phyloP scores from a whole-genome alignment of 2,888 invertebrate genomes.

The Salpingus planirostris region DNA sequence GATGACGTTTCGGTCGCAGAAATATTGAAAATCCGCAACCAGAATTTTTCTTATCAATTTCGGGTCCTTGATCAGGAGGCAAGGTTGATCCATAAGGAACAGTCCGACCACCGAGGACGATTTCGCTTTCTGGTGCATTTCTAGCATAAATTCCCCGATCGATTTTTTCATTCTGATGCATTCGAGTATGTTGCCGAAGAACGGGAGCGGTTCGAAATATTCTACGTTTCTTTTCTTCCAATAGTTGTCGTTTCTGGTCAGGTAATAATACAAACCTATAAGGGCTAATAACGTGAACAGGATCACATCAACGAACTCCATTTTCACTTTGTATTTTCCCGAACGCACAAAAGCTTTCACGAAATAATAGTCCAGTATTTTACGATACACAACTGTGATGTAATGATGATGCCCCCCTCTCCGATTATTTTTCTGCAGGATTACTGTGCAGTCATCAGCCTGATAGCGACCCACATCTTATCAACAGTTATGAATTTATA shows the following conservation, averaged over 20 bases:
- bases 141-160: conserved; percentile 10
- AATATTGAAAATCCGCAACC: conserved; percentile 39
- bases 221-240: conserved; percentile 21
- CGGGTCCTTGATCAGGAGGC: conserved; percentile 38
- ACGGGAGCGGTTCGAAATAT: conserved; percentile 18
- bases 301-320: too few relatives aligned
- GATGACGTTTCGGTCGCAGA: neutral
- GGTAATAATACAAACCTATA: conserved; percentile 12
- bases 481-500: too few relatives aligned
- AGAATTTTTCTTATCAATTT: conserved; percentile 39
- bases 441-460: too few relatives aligned
- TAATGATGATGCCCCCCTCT: too few relatives aligned
- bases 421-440: too few relatives aligned
- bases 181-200: conserved; percentile 20
- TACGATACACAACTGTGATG: too few relatives aligned
- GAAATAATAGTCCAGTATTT: too few relatives aligned
- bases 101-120: conserved; percentile 40
- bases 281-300: too few relatives aligned
- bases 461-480: too few relatives aligned
- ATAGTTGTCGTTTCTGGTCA: conserved; percentile 22
- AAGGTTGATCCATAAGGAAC: conserved; percentile 40
- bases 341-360: too few relatives aligned
- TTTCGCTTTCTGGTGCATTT: conserved; percentile 3
- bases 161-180: conserved; percentile 7
- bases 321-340: too few relatives aligned